Evolutionary conservation across 2,113 vertebrate species (phyloP), one percentile per base, ranked within the genome.

Genomic region (Misgurnus mizolepis): DNA sequence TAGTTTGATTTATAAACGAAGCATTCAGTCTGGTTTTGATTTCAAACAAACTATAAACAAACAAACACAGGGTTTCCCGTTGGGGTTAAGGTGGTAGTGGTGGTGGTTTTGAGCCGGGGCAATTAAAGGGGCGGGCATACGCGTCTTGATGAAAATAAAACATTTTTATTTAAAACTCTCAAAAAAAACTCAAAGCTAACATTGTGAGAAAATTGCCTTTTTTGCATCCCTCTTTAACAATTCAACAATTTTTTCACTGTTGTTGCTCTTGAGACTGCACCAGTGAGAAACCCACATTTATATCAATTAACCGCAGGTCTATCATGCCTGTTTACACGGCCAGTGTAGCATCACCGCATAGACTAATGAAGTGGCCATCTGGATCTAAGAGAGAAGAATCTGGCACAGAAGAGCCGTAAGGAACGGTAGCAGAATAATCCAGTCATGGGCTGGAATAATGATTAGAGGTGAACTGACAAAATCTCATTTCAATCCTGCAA

Each of bases 151-250:
- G 22, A 22, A 22, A 22, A 22, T 22, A 0, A 22, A 22, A 22
- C 1, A 22, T 22, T 22, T 22, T 22, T 22, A 22, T 1, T 22
- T 22, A 22, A 22, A 22, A 22, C 22, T 0, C 22, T 22, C 22
- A 22, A 22, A 22, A 22, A 0, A n/a, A n/a, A n/a, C n/a, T n/a
- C n/a, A n/a, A 9, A 45, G 43, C 66, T 66, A 67, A 65, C 17
- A 5, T 39, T 40, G 15, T 45, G 49, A 72, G 70, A 67, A 61
- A 78, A 17, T 15, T 47, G 67, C 12, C 15, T 6, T 39, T 65
- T 80, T 80, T 71, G 67, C 80, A 85, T 82, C 64, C 60, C 73
- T 78, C 56, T 64, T 65, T 74, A 73, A 78, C 60, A 83, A 56
- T 64, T 65, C 78, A 73, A 78, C 50, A 80, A 49, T 73, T 68